Evolutionary conservation across 2,113 vertebrate genomes (phyloP).

Genomic region (Heterocephalus glaber): DNA sequence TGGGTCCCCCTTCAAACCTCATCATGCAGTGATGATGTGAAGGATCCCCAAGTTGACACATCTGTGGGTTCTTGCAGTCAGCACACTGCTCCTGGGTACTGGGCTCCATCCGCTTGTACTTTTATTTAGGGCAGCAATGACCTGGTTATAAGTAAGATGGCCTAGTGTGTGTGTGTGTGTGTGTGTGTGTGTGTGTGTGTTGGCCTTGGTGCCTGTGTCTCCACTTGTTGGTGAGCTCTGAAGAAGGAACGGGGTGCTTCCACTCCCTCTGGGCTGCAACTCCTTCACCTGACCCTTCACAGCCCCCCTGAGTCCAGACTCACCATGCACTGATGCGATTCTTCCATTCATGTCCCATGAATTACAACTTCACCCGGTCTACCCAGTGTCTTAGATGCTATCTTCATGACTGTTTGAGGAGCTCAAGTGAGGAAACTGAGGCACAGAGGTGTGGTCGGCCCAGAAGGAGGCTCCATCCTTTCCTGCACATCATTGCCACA

Average conservation of each 20-base stretch:
- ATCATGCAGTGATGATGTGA: neutral
- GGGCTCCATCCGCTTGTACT: neutral
- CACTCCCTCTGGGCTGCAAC: neutral
- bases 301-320: too few species aligned
- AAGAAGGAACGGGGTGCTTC: neutral
- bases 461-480: neutral
- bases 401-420: neutral
- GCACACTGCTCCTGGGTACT: rapidly evolving
- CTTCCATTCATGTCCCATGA: neutral
- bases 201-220: neutral
- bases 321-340: rapidly evolving
- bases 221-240: rapidly evolving
- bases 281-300: neutral
- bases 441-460: neutral
- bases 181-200: neutral
- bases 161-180: too few species aligned
- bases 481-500: neutral
- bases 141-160: too few species aligned
- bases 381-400: neutral
- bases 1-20: neutral
- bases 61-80: neutral
- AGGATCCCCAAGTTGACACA: too few species aligned
- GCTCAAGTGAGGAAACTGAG: neutral
- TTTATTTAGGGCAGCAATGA: neutral
- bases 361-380: neutral